Conservation (phyloP, 2,888 invertebrate genomes). For the Eledone cirrhosa region DNA sequence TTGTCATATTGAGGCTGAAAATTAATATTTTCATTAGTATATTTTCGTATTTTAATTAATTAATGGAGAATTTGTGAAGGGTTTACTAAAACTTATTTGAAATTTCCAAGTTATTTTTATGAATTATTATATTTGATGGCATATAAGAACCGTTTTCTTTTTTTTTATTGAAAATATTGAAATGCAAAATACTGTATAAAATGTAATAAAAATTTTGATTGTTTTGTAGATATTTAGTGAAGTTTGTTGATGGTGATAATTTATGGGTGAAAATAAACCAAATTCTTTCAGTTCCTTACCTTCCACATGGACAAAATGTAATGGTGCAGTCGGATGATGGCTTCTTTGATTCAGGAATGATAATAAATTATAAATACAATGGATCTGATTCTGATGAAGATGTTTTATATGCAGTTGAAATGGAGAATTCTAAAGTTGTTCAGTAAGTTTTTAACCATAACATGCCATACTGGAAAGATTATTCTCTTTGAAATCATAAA, state of each 20-base stretch:
- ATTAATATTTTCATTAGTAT: no score
- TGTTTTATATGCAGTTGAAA: slow-evolving; percentile 47
- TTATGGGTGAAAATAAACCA: slow-evolving; percentile 43
- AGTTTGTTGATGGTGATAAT: slow-evolving; percentile 57
- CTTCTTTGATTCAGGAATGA: slow-evolving; percentile 51
- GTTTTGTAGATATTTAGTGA: slow-evolving; percentile 41
- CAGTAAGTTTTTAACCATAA: slow-evolving; percentile 38
- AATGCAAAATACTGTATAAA: no score
- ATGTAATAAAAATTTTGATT: no score
- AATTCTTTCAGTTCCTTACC: slow-evolving; percentile 46
- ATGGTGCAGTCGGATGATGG: slow-evolving; percentile 49
- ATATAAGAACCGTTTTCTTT: no score
- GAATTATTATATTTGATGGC: no score
- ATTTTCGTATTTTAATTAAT: no score
- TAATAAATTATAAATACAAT: slow-evolving; percentile 39
- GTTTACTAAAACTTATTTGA: no score
- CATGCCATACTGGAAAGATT: background rate
- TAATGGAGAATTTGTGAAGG: no score
- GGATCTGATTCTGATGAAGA: slow-evolving; percentile 14
- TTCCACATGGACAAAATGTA: slow-evolving; percentile 57
- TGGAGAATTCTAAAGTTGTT: slow-evolving; percentile 45
- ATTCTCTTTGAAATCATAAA: no score
- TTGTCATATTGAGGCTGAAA: no score
- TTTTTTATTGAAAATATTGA: no score
- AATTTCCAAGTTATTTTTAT: no score